Conservation (phyloP, 2,113 vertebrate genomes). For the Benitochromis conjunctus region DNA sequence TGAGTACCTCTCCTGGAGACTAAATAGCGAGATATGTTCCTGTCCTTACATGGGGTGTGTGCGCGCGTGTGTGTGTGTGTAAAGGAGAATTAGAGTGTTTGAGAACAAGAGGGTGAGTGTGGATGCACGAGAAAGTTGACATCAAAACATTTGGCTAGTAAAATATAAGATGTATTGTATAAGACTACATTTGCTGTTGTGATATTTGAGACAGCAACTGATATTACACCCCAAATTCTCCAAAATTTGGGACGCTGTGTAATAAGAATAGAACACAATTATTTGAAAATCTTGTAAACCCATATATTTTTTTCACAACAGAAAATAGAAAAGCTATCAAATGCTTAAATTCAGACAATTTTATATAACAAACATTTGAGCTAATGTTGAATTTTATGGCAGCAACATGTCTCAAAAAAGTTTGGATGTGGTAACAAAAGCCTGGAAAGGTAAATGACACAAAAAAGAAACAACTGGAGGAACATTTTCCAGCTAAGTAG, state of each 20-base stretch:
- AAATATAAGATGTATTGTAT: background rate
- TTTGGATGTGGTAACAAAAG: background rate
- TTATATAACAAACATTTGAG: background rate
- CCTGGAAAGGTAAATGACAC: background rate
- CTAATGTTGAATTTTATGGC: background rate
- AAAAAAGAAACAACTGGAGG: too few relatives aligned
- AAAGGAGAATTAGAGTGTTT: background rate
- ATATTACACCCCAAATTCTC: background rate
- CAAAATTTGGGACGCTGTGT: background rate
- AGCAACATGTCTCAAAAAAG: background rate
- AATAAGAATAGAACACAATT: background rate
- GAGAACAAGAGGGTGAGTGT: background rate
- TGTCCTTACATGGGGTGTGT: background rate
- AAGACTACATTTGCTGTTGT: background rate
- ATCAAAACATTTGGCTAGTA: background rate
- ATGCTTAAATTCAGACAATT: background rate
- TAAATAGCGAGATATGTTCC: slow-evolving; percentile 28
- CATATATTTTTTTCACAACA: background rate
- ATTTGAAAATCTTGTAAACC: background rate
- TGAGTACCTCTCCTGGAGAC: slow-evolving; percentile 54
- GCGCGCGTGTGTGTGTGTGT: background rate
- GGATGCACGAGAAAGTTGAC: background rate
- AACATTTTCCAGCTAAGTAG: too few relatives aligned
- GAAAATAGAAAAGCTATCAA: background rate
- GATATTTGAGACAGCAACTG: background rate